A percentile compares a stretch with the other conserved stretches of the same genome.
phyloP scores from a whole-genome alignment of 2,797 vertebrate genomes.

The Miichthys miiuy region DNA sequence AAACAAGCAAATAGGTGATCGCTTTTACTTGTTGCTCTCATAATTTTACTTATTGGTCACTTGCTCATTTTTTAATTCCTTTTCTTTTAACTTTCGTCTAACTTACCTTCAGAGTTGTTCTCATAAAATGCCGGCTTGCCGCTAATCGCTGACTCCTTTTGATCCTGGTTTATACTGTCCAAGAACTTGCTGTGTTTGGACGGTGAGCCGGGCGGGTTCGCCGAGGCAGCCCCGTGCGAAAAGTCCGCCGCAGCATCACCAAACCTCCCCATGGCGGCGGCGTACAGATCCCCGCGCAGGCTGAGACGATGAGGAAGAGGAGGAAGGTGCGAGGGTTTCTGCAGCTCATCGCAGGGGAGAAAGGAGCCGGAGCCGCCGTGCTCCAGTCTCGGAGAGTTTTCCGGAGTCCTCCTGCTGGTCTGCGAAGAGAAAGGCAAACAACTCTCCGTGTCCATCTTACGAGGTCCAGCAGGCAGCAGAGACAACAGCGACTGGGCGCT shows the following conservation, averaged over 20 bases:
- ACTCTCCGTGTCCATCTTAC: conserved; percentile 87
- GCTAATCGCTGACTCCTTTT: conserved; percentile 75
- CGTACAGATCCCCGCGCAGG: conserved; percentile 80
- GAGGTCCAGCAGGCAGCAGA: conserved; percentile 68
- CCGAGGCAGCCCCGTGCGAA: conserved; percentile 73
- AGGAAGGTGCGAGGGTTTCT: conserved; percentile 80
- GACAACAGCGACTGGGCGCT: conserved; percentile 74
- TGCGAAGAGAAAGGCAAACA: conserved; percentile 88
- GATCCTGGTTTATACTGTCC: conserved; percentile 83
- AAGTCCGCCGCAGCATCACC: conserved; percentile 79
- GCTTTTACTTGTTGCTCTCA: not conserved
- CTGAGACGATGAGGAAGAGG: conserved; percentile 78
- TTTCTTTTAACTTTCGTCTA: not conserved
- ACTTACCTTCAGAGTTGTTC: conserved; percentile 80
- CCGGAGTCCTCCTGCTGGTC: conserved; percentile 81
- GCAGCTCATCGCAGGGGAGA: conserved; percentile 81
- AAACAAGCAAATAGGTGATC: not conserved
- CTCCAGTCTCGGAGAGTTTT: conserved; percentile 80
- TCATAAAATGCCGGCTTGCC: conserved; percentile 86
- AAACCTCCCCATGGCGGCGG: conserved; percentile 78
- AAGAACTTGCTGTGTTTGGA: conserved; percentile 87
- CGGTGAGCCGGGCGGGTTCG: conserved; percentile 79
- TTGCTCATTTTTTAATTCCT: not conserved
- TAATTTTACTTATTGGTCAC: not conserved
- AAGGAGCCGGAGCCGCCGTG: conserved; percentile 79